Base-by-base conservation (phyloP, 2,113 vertebrate genomes). In the Pomatorhinus ruficollis region DNA sequence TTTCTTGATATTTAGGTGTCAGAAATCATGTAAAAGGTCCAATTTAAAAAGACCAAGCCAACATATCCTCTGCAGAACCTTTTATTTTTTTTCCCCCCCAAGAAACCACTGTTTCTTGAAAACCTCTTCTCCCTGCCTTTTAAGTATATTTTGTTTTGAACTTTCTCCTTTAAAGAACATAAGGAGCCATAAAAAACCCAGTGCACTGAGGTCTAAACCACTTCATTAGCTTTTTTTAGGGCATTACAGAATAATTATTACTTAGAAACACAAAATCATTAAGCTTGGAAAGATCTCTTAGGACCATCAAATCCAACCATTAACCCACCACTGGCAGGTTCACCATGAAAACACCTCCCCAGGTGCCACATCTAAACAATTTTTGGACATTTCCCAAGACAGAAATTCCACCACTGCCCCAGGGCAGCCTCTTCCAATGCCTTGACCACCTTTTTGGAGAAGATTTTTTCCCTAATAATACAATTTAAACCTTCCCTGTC, bases 61-160 rank as follows among this genome's bases (percentile, higher is more conserved):
- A 60, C 17, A 10, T 44, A 49, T 5, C 7, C 16, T 28, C 31
- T 61, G 28, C 23, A 64, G 31, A 19, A 2, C 6, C 0, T 5
- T 35, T 59, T 57, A 17, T 17, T 37, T 10, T 7, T 22, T 39
- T 56, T 45, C 17, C 4, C 16, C 30, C 20, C 7, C 5, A 39
- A 60, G 10, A 37, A 61, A 39, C 4, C 3, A 9, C 6, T 76
- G 1, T 61, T 78, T 35, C 14, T 42, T 28, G 47, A 28, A 64
- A 40, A n/a, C 6, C 5, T 66, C 18, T 4, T 72, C 6, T 12
- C 4, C 0, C 5, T 23, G 12, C 1, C 9, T 77, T 83, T 56
- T 49, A 53, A 11, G 22, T 19, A 3, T 40, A 15, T 17, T 54
- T 47, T 69, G 5, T 75, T 75, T 50, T 11, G 1, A 75, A 56